Evolutionary conservation across 2,797 vertebrate genomes (phyloP), one percentile per base, ranked within the genome.

Genomic region (Pangasius krempfi): DNA sequence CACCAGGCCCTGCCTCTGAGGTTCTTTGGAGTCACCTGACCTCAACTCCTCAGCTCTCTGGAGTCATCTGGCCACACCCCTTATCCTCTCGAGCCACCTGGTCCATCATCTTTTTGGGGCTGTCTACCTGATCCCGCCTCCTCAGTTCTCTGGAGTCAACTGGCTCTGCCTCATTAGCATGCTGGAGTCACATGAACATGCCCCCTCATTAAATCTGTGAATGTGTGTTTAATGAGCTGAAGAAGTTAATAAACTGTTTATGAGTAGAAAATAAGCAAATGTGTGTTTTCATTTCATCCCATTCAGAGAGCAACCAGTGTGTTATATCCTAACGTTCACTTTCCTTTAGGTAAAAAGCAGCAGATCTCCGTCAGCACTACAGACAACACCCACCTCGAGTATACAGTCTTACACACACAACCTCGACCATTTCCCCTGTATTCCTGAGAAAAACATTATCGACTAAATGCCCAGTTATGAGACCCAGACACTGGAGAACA

Each of bases 391-490:
- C 54, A 66, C 25, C 64, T 40, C 27, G 44, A 27, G 52, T 79
- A 25, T 68, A 85, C 9, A 72, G 30, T 66, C 82, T 68, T 72
- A 37, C 37, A 14, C 75, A 68, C 40, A 79, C 73, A 82, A 66
- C 5, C 1, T 9, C 72, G 60, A 66, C 89, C 64, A 90, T 86
- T 88, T 83, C 44, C 25, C n/a, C 68, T 37, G 85, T 88, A 58
- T 44, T 89, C 60, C 54, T 75, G n/a, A 79, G 22, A 83, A 87
- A 80, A 89, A 82, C 70, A 30, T 54, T 54, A 91, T 91, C 60
- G 89, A 90, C 78, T 90, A 87, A 86, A 78, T 81, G 87, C 50
- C 75, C 1, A 6, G 87, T 40, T 88, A 87, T 88, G 64, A 89
- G 87, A 89, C 81, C 14, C 83, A 87, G 87, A 90, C 56, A 76